Evolutionary conservation across 2,113 vertebrate genomes (phyloP).

Genomic region (Engraulis encrasicolus): DNA sequence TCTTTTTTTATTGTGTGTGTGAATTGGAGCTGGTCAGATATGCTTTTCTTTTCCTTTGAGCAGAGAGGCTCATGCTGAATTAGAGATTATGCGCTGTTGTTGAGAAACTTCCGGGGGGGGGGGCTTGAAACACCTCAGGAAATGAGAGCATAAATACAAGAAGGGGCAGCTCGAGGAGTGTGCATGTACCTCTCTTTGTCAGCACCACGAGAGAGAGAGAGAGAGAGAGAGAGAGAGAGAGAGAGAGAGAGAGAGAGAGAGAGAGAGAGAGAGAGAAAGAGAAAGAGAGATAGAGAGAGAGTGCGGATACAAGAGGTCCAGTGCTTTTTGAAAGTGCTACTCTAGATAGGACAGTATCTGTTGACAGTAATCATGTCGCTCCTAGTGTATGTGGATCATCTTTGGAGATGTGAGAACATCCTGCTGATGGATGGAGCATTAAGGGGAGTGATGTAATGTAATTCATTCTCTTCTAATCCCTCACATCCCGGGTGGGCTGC

Average conservation of each 20-base stretch:
- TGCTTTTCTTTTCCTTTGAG: neutral
- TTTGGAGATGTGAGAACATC: slow-evolving; percentile 54
- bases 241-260: too few species aligned
- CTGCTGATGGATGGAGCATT: slow-evolving; percentile 51
- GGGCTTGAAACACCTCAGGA: neutral
- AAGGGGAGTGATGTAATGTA: slow-evolving; percentile 45
- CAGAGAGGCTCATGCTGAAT: neutral
- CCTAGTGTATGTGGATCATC: slow-evolving; percentile 42
- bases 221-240: too few species aligned
- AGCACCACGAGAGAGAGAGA: too few species aligned
- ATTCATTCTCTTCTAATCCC: slow-evolving; percentile 64
- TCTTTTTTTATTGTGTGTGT: neutral
- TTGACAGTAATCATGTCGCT: slow-evolving; percentile 62
- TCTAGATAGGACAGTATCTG: slow-evolving; percentile 46
- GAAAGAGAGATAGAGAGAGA: too few species aligned
- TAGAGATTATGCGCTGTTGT: neutral
- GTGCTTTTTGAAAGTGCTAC: slow-evolving; percentile 55
- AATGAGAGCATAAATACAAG: neutral
- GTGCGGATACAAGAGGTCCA: too few species aligned
- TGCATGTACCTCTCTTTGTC: neutral
- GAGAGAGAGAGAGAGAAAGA: too few species aligned
- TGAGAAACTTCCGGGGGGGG: neutral
- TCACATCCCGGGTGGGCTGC: slow-evolving; percentile 35
- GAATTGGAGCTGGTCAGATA: neutral
- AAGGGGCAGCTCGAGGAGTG: neutral